Conservation (phyloP, 2,888 invertebrate species). For the Eumerus sabulonum region DNA sequence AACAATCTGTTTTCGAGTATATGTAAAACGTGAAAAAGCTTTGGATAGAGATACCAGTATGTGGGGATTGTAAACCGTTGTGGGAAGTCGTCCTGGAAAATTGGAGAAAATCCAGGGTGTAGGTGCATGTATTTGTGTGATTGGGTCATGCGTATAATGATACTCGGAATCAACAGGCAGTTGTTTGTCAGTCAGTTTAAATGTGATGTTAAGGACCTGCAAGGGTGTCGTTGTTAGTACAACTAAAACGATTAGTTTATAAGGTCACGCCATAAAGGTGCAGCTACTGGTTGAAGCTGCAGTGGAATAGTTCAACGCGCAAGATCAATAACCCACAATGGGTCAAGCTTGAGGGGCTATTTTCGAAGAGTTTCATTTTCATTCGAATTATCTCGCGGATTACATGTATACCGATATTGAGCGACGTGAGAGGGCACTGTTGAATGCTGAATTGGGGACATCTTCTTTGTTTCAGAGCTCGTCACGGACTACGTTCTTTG, state of each 20-base stretch:
- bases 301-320: slow-evolving; percentile 44
- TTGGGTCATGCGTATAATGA: slow-evolving; percentile 46
- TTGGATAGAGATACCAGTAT: slow-evolving; percentile 27
- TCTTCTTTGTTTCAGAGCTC: background rate
- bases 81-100: slow-evolving; percentile 27
- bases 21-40: slow-evolving; percentile 33
- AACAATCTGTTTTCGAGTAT: slow-evolving; percentile 62
- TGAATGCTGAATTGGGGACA: slow-evolving; percentile 21
- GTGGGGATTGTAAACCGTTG: slow-evolving; percentile 38
- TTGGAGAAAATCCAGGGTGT: background rate
- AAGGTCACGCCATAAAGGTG: slow-evolving; percentile 58
- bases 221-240: slow-evolving; percentile 57
- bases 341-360: slow-evolving; percentile 2
- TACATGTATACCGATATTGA: slow-evolving; percentile 1
- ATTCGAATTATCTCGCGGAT: slow-evolving; percentile 8
- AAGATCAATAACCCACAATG: slow-evolving; percentile 42
- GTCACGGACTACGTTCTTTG: too few relatives aligned
- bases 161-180: slow-evolving; percentile 61
- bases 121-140: background rate
- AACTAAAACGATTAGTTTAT: slow-evolving; percentile 60
- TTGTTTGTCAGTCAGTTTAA: slow-evolving; percentile 49
- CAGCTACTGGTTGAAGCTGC: slow-evolving; percentile 36
- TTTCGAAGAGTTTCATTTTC: slow-evolving; percentile 13
- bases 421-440: slow-evolving; percentile 11
- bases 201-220: slow-evolving; percentile 56